Evolutionary conservation across 64 coral and sea anemone genomes (phyloP).

Genomic region (Montipora sp.): DNA sequence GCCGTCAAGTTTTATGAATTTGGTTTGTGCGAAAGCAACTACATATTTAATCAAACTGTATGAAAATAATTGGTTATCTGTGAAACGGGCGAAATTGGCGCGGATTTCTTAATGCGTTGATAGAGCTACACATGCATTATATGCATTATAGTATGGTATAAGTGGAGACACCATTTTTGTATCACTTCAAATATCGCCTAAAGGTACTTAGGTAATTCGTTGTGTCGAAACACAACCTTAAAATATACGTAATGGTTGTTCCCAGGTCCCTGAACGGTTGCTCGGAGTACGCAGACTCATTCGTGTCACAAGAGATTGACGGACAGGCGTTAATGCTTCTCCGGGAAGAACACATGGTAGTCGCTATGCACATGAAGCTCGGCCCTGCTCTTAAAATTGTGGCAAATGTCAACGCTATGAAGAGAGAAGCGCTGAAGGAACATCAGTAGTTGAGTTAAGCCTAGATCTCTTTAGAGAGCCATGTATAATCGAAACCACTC

Average conservation of each 20-base stretch:
- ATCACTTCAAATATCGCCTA: no score
- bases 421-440: slow-evolving; percentile 70
- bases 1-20: no score
- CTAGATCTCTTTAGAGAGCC: background rate
- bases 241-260: background rate
- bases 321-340: slow-evolving; percentile 96
- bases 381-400: slow-evolving; percentile 97
- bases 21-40: no score
- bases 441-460: slow-evolving; percentile 20
- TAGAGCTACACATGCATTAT: no score
- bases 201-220: background rate
- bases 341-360: slow-evolving; percentile 96
- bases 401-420: slow-evolving; percentile 89
- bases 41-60: no score
- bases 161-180: no score
- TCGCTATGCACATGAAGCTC: slow-evolving; percentile 96
- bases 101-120: no score
- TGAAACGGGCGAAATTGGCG: no score
- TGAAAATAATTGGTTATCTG: no score
- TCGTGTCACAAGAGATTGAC: slow-evolving; percentile 95
- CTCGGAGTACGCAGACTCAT: slow-evolving; percentile 91
- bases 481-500: background rate
- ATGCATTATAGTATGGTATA: no score
- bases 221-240: background rate
- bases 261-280: slow-evolving; percentile 84